A percentile compares a stretch with the other conserved stretches of the same genome.
phyloP scores from a whole-genome alignment of 2,888 invertebrate genomes.

The Hanleya hanleyi region DNA sequence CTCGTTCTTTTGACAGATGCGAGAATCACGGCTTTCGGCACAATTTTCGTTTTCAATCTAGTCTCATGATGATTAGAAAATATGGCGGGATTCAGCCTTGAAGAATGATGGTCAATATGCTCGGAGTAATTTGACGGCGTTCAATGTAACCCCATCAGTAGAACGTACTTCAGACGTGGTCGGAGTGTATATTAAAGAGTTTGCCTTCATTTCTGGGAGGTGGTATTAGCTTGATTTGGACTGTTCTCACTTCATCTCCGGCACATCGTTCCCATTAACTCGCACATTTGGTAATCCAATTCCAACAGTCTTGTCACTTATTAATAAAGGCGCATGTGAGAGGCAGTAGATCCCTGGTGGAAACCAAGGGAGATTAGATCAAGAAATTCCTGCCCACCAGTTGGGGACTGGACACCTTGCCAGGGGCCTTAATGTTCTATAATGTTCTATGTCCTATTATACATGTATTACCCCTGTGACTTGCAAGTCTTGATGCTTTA shows the following conservation, averaged over 20 bases:
- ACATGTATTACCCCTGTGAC: too few species aligned
- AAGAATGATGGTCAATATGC: not conserved
- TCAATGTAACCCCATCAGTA: not conserved
- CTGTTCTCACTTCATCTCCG: constrained; percentile 1
- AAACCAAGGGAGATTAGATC: constrained; percentile 2
- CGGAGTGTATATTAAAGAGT: not conserved
- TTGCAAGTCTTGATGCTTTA: too few species aligned
- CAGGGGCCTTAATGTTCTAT: not conserved
- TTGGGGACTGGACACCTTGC: not conserved
- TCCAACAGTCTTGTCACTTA: not conserved
- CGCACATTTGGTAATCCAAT: constrained; percentile 9
- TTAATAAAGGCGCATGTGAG: constrained; percentile 1
- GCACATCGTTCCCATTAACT: not conserved
- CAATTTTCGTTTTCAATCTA: not conserved
- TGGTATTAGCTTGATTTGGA: constrained; percentile 1
- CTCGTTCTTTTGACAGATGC: not conserved
- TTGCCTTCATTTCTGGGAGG: not conserved
- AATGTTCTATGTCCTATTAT: constrained; percentile 1
- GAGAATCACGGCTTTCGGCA: not conserved
- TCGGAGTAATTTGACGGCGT: not conserved
- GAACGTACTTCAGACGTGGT: not conserved
- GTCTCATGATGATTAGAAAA: not conserved
- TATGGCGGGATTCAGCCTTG: not conserved
- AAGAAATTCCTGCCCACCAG: not conserved
- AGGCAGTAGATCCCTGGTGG: not conserved